Evolutionary conservation across 2,113 vertebrate species (phyloP).

Genomic region (Scomber colias): DNA sequence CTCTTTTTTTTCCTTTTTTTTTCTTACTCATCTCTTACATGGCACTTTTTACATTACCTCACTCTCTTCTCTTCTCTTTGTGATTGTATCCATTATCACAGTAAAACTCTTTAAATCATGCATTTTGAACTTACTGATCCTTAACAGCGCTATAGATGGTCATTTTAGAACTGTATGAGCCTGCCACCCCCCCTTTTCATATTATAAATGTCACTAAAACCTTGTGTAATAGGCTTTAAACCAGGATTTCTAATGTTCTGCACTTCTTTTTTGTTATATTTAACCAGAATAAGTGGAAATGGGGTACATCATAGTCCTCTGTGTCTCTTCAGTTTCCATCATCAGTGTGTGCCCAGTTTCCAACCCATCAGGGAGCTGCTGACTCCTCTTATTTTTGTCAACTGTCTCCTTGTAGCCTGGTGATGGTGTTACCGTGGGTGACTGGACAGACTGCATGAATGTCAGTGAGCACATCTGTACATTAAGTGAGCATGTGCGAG

Average conservation of each 20-base stretch:
- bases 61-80: neutral
- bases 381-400: conserved; percentile 50
- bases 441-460: conserved; percentile 48
- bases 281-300: neutral
- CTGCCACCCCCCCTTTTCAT: neutral
- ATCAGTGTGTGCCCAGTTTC: neutral
- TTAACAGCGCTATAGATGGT: neutral
- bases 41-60: conserved; percentile 13
- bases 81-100: neutral
- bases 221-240: neutral
- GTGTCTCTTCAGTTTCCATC: conserved; percentile 10
- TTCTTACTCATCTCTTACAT: conserved; percentile 13
- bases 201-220: neutral
- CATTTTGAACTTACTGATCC: neutral
- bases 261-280: neutral
- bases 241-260: neutral
- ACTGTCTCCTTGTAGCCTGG: conserved; percentile 42
- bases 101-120: neutral
- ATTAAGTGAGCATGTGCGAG: conserved; percentile 14
- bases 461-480: conserved; percentile 27
- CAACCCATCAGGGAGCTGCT: conserved; percentile 30
- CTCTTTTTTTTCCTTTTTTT: conserved; percentile 17
- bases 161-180: neutral
- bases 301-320: neutral
- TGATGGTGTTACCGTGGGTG: conserved; percentile 28